Percentiles rank a stretch among this genome's conserved stretches.
Evolutionary conservation across 2,797 vertebrate genomes (phyloP).

Genomic region (Scyliorhinus canicula): DNA sequence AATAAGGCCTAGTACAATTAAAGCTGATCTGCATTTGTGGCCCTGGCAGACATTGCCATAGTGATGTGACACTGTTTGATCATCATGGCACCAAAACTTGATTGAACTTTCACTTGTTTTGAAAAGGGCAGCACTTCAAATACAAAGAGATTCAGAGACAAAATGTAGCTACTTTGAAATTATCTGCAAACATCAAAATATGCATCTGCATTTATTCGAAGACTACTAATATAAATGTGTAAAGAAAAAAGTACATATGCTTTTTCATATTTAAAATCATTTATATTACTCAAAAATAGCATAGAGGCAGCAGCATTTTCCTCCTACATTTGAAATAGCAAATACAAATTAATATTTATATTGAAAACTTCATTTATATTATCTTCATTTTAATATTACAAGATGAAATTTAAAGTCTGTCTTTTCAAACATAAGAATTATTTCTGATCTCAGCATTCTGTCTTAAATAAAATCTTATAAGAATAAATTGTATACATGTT

Average conservation of each 20-base stretch:
- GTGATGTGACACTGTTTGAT: conserved; percentile 87
- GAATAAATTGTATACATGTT: not conserved
- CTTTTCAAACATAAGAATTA: not conserved
- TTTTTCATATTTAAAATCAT: conserved; percentile 52
- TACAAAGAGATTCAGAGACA: conserved; percentile 51
- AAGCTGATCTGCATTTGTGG: conserved; percentile 95
- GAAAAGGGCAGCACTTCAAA: conserved; percentile 71
- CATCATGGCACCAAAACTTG: conserved; percentile 75
- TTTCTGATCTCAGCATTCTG: not conserved
- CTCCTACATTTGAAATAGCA: not conserved
- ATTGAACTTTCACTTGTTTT: conserved; percentile 90
- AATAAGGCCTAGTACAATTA: conserved; percentile 98
- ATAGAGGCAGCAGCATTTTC: not conserved
- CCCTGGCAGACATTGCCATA: conserved; percentile 89
- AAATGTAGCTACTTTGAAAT: conserved; percentile 50
- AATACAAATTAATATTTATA: not conserved
- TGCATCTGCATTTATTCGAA: conserved; percentile 49
- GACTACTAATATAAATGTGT: conserved; percentile 48
- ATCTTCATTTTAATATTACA: not conserved
- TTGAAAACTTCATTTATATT: not conserved
- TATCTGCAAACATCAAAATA: conserved; percentile 53
- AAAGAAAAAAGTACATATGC: conserved; percentile 49
- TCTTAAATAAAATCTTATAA: not conserved
- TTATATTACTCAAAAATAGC: conserved; percentile 43
- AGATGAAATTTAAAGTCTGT: not conserved